Evolutionary conservation across 2,797 vertebrate species (phyloP), one percentile per base, ranked within the genome.

Genomic region (Phalloptychus januarius): DNA sequence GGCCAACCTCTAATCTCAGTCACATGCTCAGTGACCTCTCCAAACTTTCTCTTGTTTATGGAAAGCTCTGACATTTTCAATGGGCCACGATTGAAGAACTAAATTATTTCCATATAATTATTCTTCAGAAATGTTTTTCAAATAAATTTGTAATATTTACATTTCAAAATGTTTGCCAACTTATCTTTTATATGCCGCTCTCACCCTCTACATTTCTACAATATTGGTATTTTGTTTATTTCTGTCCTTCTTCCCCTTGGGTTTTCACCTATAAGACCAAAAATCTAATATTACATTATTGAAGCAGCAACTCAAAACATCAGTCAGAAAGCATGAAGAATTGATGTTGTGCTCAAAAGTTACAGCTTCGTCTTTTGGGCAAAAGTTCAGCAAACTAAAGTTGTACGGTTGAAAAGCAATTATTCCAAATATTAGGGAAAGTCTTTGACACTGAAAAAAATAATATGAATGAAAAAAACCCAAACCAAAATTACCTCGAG

Each of bases 1-100:
- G 25, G 50, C 58, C n/a, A 82, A 75, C 74, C 56, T 48, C 61
- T 81, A 50, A 63, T 76, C 70, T 50, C 31, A 45, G 31, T 71
- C 81, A 81, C 67, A 79, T 74, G 52, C 76, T 75, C 74, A 65
- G 16, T 44, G 42, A 70, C 67, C 13, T 44, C 13, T 56, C 16
- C 18, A n/a, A 67, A 40, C 5, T 73, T 50, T 11, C 11, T 13
- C 23, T 13, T 70, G 11, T 31, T 11, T 42, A 45, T 74, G 44
- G 52, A 70, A 73, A 83, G 2, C 2, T 6, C 7, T 2, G 3
- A 45, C 12, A 33, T 44, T 28, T 72, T 36, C 33, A 40, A 5
- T 28, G 12, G 28, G 13, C 6, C 40, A 69, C 25, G n/a, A 42
- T 42, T 42, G 38, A 69, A 42, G 23, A 25, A 40, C 23, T n/a